Evolutionary conservation across 2,888 invertebrate species (phyloP).

Genomic region (Laspeyria flexula): DNA sequence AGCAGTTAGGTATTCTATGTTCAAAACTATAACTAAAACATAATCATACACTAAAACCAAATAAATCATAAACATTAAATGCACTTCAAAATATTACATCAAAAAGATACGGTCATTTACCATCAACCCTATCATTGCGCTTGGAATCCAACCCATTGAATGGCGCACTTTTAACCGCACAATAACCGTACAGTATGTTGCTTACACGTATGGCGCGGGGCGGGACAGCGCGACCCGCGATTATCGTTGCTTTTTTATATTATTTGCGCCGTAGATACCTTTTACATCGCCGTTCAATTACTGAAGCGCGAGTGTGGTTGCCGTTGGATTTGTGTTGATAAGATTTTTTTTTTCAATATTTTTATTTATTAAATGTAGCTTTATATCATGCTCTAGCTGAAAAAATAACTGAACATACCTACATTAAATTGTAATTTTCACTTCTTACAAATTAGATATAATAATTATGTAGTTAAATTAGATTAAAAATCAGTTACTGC

Average conservation of each 20-base stretch:
- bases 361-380: neutral
- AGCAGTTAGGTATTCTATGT: too few relatives aligned
- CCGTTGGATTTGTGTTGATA: conserved; percentile 55
- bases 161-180: conserved; percentile 72
- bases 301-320: conserved; percentile 71
- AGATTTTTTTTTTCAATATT: conserved; percentile 13
- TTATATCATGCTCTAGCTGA: too few relatives aligned
- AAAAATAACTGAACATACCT: too few relatives aligned
- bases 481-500: too few relatives aligned
- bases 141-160: conserved; percentile 72
- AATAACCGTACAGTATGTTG: conserved; percentile 66
- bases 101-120: conserved; percentile 13
- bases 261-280: conserved; percentile 83
- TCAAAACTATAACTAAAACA: neutral
- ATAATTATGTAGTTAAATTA: too few relatives aligned
- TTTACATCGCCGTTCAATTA: conserved; percentile 86
- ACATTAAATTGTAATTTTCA: too few relatives aligned
- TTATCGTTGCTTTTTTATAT: conserved; percentile 75
- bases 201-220: conserved; percentile 61
- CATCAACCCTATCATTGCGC: conserved; percentile 56
- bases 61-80: neutral
- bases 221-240: conserved; percentile 77
- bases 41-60: too few relatives aligned
- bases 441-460: too few relatives aligned
- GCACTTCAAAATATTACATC: conserved; percentile 3